Percentiles rank a stretch among this genome's conserved stretches.
Conservation (phyloP, 2,797 vertebrate species). For the Anguilla anguilla region DNA sequence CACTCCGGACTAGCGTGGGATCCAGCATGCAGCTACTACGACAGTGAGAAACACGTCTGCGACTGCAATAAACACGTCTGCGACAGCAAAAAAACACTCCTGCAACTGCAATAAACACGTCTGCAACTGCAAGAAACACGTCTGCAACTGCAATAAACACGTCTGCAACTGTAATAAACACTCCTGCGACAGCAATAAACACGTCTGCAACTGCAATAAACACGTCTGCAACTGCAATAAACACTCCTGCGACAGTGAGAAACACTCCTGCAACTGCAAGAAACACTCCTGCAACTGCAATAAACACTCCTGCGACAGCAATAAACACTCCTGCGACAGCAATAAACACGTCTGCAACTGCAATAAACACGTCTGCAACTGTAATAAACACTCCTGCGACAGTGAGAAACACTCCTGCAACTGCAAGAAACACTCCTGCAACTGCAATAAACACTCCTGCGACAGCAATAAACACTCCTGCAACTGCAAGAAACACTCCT, state of each 20-base stretch:
- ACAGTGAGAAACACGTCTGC: neutral
- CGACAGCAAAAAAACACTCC: too few species aligned
- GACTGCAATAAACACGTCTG: neutral
- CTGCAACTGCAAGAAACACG: neutral
- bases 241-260: neutral
- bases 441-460: too few species aligned
- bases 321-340: neutral
- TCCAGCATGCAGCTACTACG: neutral
- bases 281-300: neutral
- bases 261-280: neutral
- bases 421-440: neutral
- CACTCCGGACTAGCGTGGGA: neutral
- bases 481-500: neutral
- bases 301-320: too few species aligned
- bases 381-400: neutral
- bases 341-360: neutral
- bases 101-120: neutral
- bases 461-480: too few species aligned
- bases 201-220: neutral
- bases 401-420: neutral
- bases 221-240: neutral
- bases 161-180: neutral
- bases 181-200: neutral
- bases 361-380: too few species aligned
- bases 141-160: too few species aligned